Evolutionary conservation across 2,113 vertebrate genomes (phyloP), one percentile per base, ranked within the genome.

Genomic region (Tiliqua scincoides): DNA sequence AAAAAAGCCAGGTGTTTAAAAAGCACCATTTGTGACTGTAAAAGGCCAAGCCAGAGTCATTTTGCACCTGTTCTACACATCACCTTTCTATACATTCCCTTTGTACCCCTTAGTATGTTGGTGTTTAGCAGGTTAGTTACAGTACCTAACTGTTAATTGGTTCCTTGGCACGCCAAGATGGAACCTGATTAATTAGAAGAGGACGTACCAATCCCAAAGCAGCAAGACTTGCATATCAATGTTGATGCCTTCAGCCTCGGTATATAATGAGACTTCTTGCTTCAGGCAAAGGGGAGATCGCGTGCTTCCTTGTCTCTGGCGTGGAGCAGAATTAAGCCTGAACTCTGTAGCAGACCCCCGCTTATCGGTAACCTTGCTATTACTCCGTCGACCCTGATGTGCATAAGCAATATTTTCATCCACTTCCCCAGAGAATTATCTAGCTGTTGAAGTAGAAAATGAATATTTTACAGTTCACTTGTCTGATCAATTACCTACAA

Each of bases 391-490:
- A 97, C 97, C 97, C 98, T 96, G 95, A 97, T 97, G 97, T 97
- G 97, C 98, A 98, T 99, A 98, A 98, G 97, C 97, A 98, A 98
- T 98, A 98, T 98, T 98, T 98, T 97, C 96, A 97, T 97, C 97
- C 96, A 96, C 97, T 97, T 98, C 98, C 98, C 98, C 87, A 94
- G 98, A 98, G 98, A 98, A 99, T 99, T 99, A 98, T 99, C 98
- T 99, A 98, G 96, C 97, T 98, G 98, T 98, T 99, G 98, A 98
- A 99, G 99, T 98, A 99, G 98, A 99, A 99, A 99, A 99, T 99
- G 97, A 99, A 99, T 99, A 99, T 99, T 99, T 99, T 99, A 99
- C 98, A 99, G 97, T 99, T 98, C 98, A 98, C 98, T 99, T 99
- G 98, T 97, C 98, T 99, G 98, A 99, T 99, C 98, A 99, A 99